Base-by-base conservation (phyloP, 2,797 vertebrate species). In the Phataginus tricuspis region DNA sequence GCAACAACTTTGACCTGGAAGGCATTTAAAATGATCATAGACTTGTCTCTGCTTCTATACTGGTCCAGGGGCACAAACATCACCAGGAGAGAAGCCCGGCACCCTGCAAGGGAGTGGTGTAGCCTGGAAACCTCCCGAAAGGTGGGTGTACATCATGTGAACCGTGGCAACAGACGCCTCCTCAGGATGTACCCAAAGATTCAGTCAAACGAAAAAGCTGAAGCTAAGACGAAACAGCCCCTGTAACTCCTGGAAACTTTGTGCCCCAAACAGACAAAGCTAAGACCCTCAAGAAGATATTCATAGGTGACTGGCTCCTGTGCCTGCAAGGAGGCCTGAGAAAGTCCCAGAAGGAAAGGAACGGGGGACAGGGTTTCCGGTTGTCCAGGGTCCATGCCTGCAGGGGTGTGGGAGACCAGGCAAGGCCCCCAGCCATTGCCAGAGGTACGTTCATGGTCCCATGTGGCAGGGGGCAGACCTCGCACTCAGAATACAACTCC, bases 1-100 rank as follows among this genome's bases (percentile, higher is more conserved):
- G 98, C 99, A 90, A 99, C 98, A 39, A 99, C 99, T 98, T 99
- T 99, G 97, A 99, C 98, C 99, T 99, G 97, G 39, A 98, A 98
- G 86, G 94, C 74, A 98, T 93, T 86, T 45, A 64, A 34, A 37
- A 45, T 3, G 11, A 27, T 7, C 34, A 13, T 0, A 83, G 74
- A 39, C 37, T 90, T 66, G 34, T 16, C 86, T 94, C n/a, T 12
- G 39, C 23, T 75, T 90, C 79, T n/a, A 15, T 29, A 5, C 4
- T 14, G 37, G 68, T 9, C 19, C 63, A 13, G 31, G 8, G 49
- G 18, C n/a, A 45, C 12, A 19, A n/a, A 72, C 13, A 25, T 37
- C 84, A 57, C 16, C 19, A 77, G 29, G 29, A 19, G n/a, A 77
- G 15, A 39, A 21, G 25, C 51, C 79, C 13, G 18, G 34, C 19